These are phyloP conservation scores for Oreohelix idahoensis DNA, from an alignment of 1,140 invertebrate genomes.

Conservation along the genomic window DNA sequence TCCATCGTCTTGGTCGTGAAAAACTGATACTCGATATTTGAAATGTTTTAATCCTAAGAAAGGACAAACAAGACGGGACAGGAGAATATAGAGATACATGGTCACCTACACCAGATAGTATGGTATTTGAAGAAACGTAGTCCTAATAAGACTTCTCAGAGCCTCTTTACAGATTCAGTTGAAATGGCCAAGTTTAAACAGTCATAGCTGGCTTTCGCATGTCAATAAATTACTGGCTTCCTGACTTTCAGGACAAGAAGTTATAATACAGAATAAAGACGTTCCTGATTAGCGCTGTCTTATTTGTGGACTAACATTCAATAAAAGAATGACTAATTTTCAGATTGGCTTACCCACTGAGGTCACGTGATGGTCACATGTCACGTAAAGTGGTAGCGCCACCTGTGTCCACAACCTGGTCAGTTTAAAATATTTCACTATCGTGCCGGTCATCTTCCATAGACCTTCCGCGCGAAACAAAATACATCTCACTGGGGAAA, in stretches of 20 bases:
- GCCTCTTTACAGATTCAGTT: too few relatives aligned
- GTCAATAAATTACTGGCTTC: neutral
- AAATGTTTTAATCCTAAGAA: too few relatives aligned
- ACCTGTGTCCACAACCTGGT: neutral
- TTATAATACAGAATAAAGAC: neutral
- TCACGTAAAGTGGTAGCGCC: neutral
- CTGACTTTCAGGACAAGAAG: neutral
- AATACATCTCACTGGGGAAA: neutral
- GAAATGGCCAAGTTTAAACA: too few relatives aligned
- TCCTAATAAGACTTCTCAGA: too few relatives aligned
- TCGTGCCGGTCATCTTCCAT: neutral
- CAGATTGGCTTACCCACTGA: neutral
- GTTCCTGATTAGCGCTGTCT: neutral
- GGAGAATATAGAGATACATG: too few relatives aligned
- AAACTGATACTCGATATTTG: too few relatives aligned
- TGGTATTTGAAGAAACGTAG: too few relatives aligned
- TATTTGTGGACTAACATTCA: neutral
- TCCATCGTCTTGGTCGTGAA: too few relatives aligned
- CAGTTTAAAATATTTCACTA: neutral
- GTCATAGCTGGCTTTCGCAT: too few relatives aligned
- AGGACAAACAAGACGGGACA: too few relatives aligned
- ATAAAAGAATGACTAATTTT: neutral
- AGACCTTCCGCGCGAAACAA: neutral
- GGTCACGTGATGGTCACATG: conserved; percentile 5
- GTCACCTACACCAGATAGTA: too few relatives aligned